A percentile compares a stretch with the other conserved stretches of the same genome.
Conservation (phyloP, 2,113 vertebrate species). For the Pleuronectes platessa region DNA sequence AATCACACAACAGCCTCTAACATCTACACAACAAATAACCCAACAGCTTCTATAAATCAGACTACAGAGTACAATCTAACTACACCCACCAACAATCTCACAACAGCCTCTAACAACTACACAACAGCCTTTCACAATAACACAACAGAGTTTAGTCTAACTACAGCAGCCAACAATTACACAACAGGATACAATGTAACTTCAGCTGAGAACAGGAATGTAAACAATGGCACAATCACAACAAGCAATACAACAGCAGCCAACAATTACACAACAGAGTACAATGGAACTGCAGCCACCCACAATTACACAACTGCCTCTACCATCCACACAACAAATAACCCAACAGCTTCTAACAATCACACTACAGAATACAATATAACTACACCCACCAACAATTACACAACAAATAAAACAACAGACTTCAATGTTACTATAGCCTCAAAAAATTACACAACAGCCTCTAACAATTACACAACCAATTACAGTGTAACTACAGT, state of each 20-base stretch:
- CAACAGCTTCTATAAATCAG: not conserved
- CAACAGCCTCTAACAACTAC: not conserved
- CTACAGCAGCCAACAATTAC: not conserved
- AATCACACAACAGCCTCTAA: not conserved
- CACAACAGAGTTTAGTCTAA: not conserved
- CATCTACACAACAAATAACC: not conserved
- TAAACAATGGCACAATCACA: not conserved
- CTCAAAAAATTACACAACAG: not conserved
- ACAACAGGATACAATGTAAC: not conserved
- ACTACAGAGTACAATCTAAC: not conserved
- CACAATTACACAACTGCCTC: not conserved
- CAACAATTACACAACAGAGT: not conserved
- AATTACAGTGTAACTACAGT: not conserved
- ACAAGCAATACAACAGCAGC: not conserved
- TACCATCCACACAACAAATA: not conserved
- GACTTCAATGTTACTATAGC: not conserved
- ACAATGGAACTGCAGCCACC: fast-evolving
- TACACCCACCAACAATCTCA: fast-evolving
- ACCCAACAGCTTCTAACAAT: not conserved
- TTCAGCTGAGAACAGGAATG: not conserved
- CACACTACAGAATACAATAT: not conserved
- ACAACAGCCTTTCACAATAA: not conserved
- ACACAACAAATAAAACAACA: not conserved
- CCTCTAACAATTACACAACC: not conserved
- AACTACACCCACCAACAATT: not conserved